These are phyloP conservation scores for Salpingus planirostris DNA, from an alignment of 2,888 invertebrate genomes.

Conservation along the genomic window DNA sequence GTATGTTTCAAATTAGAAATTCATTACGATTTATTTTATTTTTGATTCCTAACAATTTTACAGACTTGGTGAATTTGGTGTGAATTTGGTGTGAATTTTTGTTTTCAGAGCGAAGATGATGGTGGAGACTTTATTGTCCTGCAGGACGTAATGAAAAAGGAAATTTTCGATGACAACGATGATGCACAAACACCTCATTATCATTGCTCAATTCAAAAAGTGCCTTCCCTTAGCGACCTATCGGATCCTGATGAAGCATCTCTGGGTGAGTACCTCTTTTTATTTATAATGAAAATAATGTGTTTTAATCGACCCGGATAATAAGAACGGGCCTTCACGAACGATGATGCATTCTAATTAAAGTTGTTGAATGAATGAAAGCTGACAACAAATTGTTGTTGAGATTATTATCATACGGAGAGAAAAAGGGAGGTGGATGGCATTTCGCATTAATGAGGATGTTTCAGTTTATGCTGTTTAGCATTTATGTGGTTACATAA, in stretches of 20 bases:
- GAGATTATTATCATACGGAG: neutral
- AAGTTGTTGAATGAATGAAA: too few relatives aligned
- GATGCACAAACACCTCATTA: constrained; percentile 49
- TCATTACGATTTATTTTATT: too few relatives aligned
- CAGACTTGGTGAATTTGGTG: too few relatives aligned
- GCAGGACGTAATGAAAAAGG: constrained; percentile 47
- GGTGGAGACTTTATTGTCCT: constrained; percentile 14
- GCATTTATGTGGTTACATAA: too few relatives aligned
- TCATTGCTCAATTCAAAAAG: constrained; percentile 63
- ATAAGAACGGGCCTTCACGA: neutral
- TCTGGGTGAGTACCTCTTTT: constrained; percentile 82
- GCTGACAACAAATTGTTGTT: too few relatives aligned
- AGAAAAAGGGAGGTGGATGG: constrained; percentile 1
- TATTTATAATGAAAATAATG: too few relatives aligned
- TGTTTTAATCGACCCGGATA: neutral
- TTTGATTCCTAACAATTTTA: too few relatives aligned
- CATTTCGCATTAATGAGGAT: constrained; percentile 23
- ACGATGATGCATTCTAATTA: constrained; percentile 11
- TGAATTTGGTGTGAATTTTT: too few relatives aligned
- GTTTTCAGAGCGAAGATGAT: constrained; percentile 37
- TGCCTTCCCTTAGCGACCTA: constrained; percentile 83
- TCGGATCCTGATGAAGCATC: constrained; percentile 87
- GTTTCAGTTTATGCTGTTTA: constrained; percentile 24
- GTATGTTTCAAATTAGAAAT: too few relatives aligned
- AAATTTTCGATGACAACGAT: constrained; percentile 50